These are phyloP conservation scores for Callyntrura sp. DNA, from an alignment of 2,888 invertebrate genomes.

Conservation along the genomic window DNA sequence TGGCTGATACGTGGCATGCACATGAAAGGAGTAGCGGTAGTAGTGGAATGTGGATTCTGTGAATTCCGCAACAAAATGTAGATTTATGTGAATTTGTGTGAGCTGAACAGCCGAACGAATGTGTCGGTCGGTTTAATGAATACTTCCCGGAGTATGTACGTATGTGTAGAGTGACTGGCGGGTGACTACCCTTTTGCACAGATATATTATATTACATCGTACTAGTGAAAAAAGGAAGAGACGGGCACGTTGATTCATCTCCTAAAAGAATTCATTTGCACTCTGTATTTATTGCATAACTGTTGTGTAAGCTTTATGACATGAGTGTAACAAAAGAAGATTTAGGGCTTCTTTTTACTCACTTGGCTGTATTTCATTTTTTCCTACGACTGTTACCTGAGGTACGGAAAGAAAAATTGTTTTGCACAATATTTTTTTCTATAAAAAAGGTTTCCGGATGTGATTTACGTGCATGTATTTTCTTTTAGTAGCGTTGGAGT, in stretches of 20 bases:
- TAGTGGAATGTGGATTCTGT: conserved; percentile 68
- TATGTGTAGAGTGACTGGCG: not conserved
- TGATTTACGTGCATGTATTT: not conserved
- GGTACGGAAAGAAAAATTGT: not conserved
- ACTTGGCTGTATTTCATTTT: conserved; percentile 22
- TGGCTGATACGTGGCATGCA: conserved; percentile 3
- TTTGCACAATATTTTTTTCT: conserved; percentile 36
- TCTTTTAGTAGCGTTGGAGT: not conserved
- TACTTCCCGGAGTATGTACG: conserved; percentile 72
- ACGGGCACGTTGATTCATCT: conserved; percentile 34
- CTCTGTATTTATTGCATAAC: not conserved
- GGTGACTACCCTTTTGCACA: conserved; percentile 43
- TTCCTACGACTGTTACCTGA: not conserved
- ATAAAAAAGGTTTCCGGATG: not conserved
- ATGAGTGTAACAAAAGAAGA: conserved; percentile 14
- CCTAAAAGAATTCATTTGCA: conserved; percentile 15
- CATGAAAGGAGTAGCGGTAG: not conserved
- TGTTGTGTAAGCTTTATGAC: conserved; percentile 36
- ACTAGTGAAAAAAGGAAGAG: conserved; percentile 7
- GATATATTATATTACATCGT: not conserved
- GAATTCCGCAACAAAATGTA: conserved; percentile 66
- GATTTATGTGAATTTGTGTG: conserved; percentile 66
- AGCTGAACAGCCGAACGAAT: conserved; percentile 49
- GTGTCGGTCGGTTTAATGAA: conserved; percentile 68
- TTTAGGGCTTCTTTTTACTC: conserved; percentile 33